Percentiles rank a stretch among this genome's conserved stretches.
Conservation (phyloP, 2,113 vertebrate genomes). For the Pelusios castaneus region DNA sequence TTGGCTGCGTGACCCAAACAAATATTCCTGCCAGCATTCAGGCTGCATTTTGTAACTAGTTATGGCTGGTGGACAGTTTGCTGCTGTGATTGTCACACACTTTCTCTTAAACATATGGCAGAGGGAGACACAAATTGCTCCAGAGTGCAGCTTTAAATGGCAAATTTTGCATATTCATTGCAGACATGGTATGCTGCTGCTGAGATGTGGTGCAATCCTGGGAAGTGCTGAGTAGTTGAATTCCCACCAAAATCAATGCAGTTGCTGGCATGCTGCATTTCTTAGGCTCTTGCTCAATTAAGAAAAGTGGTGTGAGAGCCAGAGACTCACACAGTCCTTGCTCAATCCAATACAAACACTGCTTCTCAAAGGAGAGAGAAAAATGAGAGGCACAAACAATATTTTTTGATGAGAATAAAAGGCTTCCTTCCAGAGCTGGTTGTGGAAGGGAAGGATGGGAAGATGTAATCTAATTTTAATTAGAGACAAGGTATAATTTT, state of each 20-base stretch:
- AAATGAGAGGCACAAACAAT: neutral
- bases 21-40: conserved; percentile 58
- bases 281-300: neutral
- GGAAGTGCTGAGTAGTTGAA: conserved; percentile 22
- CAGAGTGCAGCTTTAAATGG: conserved; percentile 27
- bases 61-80: conserved; percentile 59
- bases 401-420: conserved; percentile 11
- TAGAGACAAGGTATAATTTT: neutral
- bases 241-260: neutral
- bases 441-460: neutral
- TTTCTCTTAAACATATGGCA: conserved; percentile 62
- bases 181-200: conserved; percentile 28
- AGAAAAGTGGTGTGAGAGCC: conserved; percentile 1
- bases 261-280: neutral
- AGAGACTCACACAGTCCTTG: neutral
- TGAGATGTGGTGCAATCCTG: neutral
- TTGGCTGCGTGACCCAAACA: conserved; percentile 51
- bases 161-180: conserved; percentile 44
- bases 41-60: conserved; percentile 56
- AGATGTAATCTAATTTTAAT: neutral
- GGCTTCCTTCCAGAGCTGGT: neutral
- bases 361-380: neutral
- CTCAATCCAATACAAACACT: neutral
- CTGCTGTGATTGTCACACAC: conserved; percentile 64
- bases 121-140: conserved; percentile 38